Evolutionary conservation across 2,888 invertebrate species (phyloP).

Genomic region (Halocaridina rubra): DNA sequence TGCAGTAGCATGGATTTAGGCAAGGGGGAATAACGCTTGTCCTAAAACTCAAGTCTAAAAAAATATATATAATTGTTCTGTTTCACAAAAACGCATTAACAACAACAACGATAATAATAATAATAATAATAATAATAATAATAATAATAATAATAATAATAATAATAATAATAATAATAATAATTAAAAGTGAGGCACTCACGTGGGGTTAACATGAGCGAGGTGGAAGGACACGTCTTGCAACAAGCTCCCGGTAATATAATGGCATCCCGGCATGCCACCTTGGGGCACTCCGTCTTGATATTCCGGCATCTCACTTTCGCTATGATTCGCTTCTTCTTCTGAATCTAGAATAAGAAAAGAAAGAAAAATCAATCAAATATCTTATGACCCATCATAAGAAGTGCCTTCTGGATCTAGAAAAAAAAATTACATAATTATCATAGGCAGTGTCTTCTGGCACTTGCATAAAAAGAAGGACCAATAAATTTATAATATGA

Average conservation of each 20-base stretch:
- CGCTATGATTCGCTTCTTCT: constrained; percentile 88
- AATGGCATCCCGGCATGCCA: constrained; percentile 86
- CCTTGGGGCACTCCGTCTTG: constrained; percentile 90
- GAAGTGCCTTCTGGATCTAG: background rate
- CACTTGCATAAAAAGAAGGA: background rate
- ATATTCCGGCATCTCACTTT: constrained; percentile 90
- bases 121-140: background rate
- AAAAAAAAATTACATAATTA: background rate
- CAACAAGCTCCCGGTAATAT: constrained; percentile 88
- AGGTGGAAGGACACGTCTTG: constrained; percentile 91
- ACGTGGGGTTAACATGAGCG: no score
- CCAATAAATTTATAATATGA: background rate
- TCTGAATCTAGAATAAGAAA: constrained; percentile 78
- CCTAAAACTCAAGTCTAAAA: no score
- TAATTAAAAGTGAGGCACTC: no score
- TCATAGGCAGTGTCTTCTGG: background rate
- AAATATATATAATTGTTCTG: no score
- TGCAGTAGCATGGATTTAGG: no score
- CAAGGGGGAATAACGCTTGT: no score
- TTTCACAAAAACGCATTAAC: no score
- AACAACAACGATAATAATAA: no score
- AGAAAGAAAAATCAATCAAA: no score
- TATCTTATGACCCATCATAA: no score
- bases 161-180: background rate
- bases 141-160: background rate